Evolutionary conservation across 2,888 invertebrate species (phyloP), one percentile per base, ranked within the genome.

Genomic region (Xiphydria camelus): DNA sequence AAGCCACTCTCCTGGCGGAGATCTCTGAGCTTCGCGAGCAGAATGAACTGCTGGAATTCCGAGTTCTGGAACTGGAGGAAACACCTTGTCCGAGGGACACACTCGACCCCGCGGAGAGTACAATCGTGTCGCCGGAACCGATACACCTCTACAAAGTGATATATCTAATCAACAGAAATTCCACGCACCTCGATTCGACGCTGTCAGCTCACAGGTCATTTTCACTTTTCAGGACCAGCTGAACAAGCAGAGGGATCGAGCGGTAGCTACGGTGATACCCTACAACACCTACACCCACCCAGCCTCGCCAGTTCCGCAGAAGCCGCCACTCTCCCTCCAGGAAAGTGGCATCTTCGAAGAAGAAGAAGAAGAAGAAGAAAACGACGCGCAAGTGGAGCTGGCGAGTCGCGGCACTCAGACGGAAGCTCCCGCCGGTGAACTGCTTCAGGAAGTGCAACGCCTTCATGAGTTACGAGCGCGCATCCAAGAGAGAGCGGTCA

Each of bases 21-120:
- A 77, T 86, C 53, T 82, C 85, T 57, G 89, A 89, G 75, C 80
- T 88, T 63, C 81, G 86, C 59, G 89, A 89, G 71, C 89, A 89
- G 71, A 87, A 88, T 73, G 89, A 89, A 75, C 80, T 89, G 55
- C 81, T 89, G 70, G 89, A 89, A 78, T 89, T 89, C 79, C 79
- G 89, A 36, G 80, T 89, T 57, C 78, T 89, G 56, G 89, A 89
- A 76, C 77, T 89, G 59, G 89, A 89, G 73, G 88, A 87, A 73
- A 53, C 54, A 21, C 63, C 62, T 4, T 54, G 64, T 10, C 49
- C 51, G 1, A 53, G 64, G 12, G 66, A 65, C 3, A 66, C 61
- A 10, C 61, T 66, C 0, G 70, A 66, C 38, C 57, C 61, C 3
- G 61, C 64, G 9, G 66, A 67, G 53, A 66, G 67, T 34, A 65